Evolutionary conservation across 2,888 invertebrate genomes (phyloP).

Genomic region (Drosophila nr. perissopoda): DNA sequence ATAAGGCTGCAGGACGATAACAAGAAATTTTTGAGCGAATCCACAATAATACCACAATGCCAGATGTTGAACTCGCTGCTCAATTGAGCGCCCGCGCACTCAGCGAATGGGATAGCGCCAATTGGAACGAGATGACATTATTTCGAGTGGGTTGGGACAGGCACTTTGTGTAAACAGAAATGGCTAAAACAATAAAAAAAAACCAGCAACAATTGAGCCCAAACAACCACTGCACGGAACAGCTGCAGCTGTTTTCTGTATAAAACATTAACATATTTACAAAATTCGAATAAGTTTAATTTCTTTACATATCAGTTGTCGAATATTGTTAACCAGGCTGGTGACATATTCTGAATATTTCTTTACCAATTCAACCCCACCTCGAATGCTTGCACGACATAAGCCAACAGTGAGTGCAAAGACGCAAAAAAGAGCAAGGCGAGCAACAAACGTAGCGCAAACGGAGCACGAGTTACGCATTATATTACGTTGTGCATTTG

Average conservation of each 20-base stretch:
- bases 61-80: conserved; percentile 25
- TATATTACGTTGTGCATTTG: neutral
- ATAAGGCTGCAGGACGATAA: conserved; percentile 54
- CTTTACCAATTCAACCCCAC: neutral
- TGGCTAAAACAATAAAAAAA: conserved; percentile 34
- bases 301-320: too few species aligned
- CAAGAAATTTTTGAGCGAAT: conserved; percentile 67
- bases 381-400: neutral
- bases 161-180: conserved; percentile 39
- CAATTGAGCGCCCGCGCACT: conserved; percentile 55
- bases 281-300: conserved; percentile 1
- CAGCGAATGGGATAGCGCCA: conserved; percentile 21
- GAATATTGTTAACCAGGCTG: neutral
- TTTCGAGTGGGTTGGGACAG: conserved; percentile 5
- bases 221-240: conserved; percentile 6
- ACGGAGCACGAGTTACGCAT: neutral
- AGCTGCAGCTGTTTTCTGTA: conserved; percentile 26
- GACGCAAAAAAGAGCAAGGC: conserved; percentile 1
- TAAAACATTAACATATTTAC: neutral
- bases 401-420: neutral
- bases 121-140: conserved; percentile 23
- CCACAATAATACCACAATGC: conserved; percentile 18
- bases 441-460: conserved; percentile 11
- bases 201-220: conserved; percentile 33
- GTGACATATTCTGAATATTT: neutral